phyloP scores from a whole-genome alignment of 2,888 invertebrate genomes.

The Drosophila buzzatii region DNA sequence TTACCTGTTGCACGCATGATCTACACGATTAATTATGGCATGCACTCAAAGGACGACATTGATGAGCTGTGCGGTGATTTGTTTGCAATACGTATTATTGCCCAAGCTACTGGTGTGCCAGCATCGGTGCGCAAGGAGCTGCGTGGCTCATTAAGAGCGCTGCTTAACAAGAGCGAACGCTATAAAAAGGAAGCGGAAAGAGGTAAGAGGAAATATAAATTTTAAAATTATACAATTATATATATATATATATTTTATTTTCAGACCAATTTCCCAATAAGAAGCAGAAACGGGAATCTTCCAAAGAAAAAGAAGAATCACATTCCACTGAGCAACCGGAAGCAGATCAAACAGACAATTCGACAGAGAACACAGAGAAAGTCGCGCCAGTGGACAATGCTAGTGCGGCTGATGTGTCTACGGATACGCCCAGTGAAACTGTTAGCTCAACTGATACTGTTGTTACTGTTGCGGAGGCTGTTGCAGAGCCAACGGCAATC shows the following conservation, averaged over 20 bases:
- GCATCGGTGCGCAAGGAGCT: conserved; percentile 84
- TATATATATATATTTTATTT: conserved; percentile 2
- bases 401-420: conserved; percentile 41
- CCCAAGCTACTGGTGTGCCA: conserved; percentile 84
- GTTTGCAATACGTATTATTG: conserved; percentile 85
- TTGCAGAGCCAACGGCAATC: conserved; percentile 21
- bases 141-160: conserved; percentile 82
- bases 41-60: conserved; percentile 85
- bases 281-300: conserved; percentile 68
- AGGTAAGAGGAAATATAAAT: conserved; percentile 49
- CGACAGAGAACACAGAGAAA: conserved; percentile 39
- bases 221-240: background rate
- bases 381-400: conserved; percentile 9
- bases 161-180: conserved; percentile 82
- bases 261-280: conserved; percentile 75
- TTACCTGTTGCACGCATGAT: conserved; percentile 84
- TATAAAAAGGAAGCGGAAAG: conserved; percentile 80
- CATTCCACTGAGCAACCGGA: conserved; percentile 33
- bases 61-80: conserved; percentile 85
- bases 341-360: conserved; percentile 22
- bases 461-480: conserved; percentile 1
- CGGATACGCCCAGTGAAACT: conserved; percentile 40
- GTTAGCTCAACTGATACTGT: conserved; percentile 16
- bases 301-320: conserved; percentile 46
- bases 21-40: conserved; percentile 85